These are phyloP conservation scores for Allygus modestus DNA, from an alignment of 2,888 invertebrate species.

Conservation along the genomic window DNA sequence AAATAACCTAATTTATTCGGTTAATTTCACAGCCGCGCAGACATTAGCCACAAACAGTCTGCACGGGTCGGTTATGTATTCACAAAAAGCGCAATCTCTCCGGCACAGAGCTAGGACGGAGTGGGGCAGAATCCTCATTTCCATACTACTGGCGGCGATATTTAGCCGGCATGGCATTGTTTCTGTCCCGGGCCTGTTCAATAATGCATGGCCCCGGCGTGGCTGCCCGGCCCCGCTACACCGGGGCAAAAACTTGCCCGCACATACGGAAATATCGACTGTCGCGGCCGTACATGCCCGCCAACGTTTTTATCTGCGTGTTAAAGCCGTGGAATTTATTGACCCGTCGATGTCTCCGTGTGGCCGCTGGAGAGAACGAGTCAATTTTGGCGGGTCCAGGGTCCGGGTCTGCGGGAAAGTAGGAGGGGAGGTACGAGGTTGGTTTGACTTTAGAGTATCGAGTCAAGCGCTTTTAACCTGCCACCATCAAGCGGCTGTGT, in stretches of 20 bases:
- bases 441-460: too few relatives aligned
- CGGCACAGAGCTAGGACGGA: too few relatives aligned
- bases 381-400: not conserved
- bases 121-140: constrained; percentile 35
- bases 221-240: not conserved
- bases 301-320: not conserved
- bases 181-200: constrained; percentile 45
- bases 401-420: not conserved
- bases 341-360: not conserved
- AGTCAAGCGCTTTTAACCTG: too few relatives aligned
- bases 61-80: not conserved
- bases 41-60: not conserved
- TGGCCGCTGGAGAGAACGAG: not conserved
- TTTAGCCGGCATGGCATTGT: constrained; percentile 47
- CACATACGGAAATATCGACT: not conserved
- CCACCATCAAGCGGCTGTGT: too few relatives aligned
- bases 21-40: too few relatives aligned
- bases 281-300: not conserved
- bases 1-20: too few relatives aligned
- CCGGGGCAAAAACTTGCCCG: constrained; percentile 31
- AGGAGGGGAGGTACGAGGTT: not conserved
- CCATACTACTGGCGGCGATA: constrained; percentile 48
- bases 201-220: constrained; percentile 45
- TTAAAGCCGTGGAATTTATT: not conserved
- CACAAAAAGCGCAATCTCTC: constrained; percentile 22